Evolutionary conservation across 2,113 vertebrate genomes (phyloP).

Genomic region (Stigmatopora argus): DNA sequence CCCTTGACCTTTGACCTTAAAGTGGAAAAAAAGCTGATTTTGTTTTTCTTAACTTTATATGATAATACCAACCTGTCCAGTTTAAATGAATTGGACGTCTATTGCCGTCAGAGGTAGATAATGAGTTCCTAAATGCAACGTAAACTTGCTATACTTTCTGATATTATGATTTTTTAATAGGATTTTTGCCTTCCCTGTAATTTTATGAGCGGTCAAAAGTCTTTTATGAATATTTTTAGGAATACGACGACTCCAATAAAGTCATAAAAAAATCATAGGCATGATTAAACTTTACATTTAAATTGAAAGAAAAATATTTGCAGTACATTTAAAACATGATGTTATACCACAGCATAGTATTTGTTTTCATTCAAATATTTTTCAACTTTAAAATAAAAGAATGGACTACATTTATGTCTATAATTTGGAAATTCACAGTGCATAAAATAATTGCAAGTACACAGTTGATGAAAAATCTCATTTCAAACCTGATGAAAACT

Average conservation of each 20-base stretch:
- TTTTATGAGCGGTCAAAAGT: background rate
- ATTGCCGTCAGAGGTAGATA: too few relatives aligned
- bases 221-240: too few relatives aligned
- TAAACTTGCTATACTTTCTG: too few relatives aligned
- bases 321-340: background rate
- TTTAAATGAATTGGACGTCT: too few relatives aligned
- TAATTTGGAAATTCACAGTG: too few relatives aligned
- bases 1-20: background rate
- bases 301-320: background rate
- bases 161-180: too few relatives aligned
- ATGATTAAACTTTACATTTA: too few relatives aligned
- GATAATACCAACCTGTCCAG: background rate
- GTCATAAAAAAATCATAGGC: too few relatives aligned
- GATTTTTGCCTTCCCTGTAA: too few relatives aligned
- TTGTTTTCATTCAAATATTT: background rate
- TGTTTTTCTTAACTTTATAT: background rate
- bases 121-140: background rate
- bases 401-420: too few relatives aligned
- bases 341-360: background rate
- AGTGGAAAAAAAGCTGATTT: background rate
- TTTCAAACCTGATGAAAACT: constrained; percentile 8
- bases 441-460: background rate
- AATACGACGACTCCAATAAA: too few relatives aligned
- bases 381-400: background rate
- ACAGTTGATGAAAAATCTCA: background rate